phyloP scores from a whole-genome alignment of 1,140 invertebrate species.

The Saxidomus purpurata region DNA sequence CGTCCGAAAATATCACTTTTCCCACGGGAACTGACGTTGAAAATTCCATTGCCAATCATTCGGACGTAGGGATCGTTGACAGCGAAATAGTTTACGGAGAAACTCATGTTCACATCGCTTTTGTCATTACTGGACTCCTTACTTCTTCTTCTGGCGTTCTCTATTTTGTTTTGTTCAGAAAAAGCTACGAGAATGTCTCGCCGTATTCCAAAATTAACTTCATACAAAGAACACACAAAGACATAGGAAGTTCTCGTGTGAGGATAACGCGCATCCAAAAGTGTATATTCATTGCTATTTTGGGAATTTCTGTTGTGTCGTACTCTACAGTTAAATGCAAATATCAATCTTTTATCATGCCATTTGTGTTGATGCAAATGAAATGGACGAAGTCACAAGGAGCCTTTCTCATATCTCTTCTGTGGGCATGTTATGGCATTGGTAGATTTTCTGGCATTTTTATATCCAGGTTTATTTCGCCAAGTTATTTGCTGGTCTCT shows the following conservation, averaged over 20 bases:
- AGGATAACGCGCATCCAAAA: constrained; percentile 14
- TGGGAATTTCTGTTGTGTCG: constrained; percentile 36
- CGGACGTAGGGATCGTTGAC: not conserved
- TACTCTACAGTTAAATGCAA: constrained; percentile 57
- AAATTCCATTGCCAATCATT: not conserved
- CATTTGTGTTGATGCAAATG: constrained; percentile 52
- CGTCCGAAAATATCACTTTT: not conserved
- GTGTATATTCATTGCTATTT: constrained; percentile 25
- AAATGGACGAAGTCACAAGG: constrained; percentile 64
- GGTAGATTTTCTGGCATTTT: constrained; percentile 63
- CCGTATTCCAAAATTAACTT: not conserved
- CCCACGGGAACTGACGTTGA: not conserved
- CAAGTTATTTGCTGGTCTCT: constrained; percentile 36
- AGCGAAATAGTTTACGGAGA: not conserved
- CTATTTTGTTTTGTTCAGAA: not conserved
- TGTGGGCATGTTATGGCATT: constrained; percentile 63
- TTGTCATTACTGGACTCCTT: constrained; percentile 52
- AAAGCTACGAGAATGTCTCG: constrained; percentile 18
- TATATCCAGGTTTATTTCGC: not conserved
- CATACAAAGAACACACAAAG: not conserved
- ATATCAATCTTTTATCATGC: constrained; percentile 52
- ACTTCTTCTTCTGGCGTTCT: constrained; percentile 19
- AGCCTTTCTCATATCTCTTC: constrained; percentile 52
- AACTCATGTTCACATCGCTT: constrained; percentile 43
- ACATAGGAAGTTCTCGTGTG: not conserved